Percentiles rank a stretch among this genome's conserved stretches.
Evolutionary conservation across 2,888 invertebrate genomes (phyloP).

Genomic region (Pocota personata): DNA sequence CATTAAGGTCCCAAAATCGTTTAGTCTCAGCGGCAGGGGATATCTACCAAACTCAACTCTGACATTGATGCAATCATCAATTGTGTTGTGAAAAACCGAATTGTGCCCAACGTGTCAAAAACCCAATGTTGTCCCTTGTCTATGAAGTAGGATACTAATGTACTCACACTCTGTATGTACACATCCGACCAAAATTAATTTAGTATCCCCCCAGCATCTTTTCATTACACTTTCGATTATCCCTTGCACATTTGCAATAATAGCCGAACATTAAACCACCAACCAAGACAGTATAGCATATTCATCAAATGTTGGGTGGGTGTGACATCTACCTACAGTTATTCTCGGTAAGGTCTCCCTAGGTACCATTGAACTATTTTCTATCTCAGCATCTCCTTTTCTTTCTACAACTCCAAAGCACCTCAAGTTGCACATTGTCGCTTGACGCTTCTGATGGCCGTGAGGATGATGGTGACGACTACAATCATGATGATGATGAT

Average conservation of each 20-base stretch:
- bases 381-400: not conserved
- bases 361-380: constrained; percentile 13
- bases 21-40: no score
- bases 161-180: not conserved
- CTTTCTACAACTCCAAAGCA: constrained; percentile 27
- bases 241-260: not conserved
- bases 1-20: no score
- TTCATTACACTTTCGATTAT: no score
- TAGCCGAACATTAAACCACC: not conserved
- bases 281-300: not conserved
- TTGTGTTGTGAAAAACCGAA: no score
- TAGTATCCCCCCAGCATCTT: not conserved
- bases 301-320: no score
- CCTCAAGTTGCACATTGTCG: constrained; percentile 34
- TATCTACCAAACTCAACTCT: no score
- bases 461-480: constrained; percentile 18
- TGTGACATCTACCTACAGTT: not conserved
- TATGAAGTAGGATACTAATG: no score
- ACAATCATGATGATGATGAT: not conserved
- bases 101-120: no score
- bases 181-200: not conserved
- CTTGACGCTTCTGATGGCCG: constrained; percentile 37
- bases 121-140: no score
- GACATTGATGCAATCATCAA: no score
- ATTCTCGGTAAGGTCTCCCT: constrained; percentile 11